phyloP scores from a whole-genome alignment of 1,140 invertebrate species.

The Trichonephila clavipes region DNA sequence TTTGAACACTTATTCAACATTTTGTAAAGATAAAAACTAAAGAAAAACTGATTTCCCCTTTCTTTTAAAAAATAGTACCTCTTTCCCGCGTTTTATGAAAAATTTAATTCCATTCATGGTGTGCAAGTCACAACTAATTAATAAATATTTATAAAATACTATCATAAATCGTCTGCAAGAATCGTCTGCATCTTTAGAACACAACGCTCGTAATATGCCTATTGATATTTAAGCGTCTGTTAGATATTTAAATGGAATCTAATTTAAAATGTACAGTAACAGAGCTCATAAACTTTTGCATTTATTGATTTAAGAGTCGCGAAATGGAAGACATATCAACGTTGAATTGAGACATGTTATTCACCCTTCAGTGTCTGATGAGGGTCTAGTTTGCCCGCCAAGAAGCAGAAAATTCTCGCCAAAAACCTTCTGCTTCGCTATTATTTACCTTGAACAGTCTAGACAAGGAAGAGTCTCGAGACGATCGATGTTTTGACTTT shows the following conservation, averaged over 20 bases:
- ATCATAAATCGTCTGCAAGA: too few species aligned
- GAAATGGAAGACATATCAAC: background rate
- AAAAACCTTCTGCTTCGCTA: background rate
- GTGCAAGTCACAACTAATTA: too few species aligned
- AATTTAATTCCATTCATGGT: too few species aligned
- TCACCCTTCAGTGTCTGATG: conserved; percentile 51
- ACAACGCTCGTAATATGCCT: too few species aligned
- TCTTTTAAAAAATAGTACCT: too few species aligned
- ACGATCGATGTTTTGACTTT: conserved; percentile 46
- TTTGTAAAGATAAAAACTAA: too few species aligned
- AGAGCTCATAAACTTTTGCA: background rate
- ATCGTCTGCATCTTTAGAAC: too few species aligned
- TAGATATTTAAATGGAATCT: background rate
- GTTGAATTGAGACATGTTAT: conserved; percentile 46
- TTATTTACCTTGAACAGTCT: conserved; percentile 58
- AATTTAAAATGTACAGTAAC: background rate
- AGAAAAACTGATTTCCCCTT: too few species aligned
- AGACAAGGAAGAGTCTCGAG: conserved; percentile 43
- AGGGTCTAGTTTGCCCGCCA: conserved; percentile 32
- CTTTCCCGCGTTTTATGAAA: too few species aligned
- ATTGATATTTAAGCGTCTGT: too few species aligned
- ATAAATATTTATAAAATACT: too few species aligned
- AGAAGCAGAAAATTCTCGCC: conserved; percentile 47
- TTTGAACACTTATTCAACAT: too few species aligned
- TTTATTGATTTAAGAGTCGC: conserved; percentile 43